A percentile compares a stretch with the other conserved stretches of the same genome.
Evolutionary conservation across 2,113 vertebrate genomes (phyloP).

Genomic region (Anser brachyrhynchus): DNA sequence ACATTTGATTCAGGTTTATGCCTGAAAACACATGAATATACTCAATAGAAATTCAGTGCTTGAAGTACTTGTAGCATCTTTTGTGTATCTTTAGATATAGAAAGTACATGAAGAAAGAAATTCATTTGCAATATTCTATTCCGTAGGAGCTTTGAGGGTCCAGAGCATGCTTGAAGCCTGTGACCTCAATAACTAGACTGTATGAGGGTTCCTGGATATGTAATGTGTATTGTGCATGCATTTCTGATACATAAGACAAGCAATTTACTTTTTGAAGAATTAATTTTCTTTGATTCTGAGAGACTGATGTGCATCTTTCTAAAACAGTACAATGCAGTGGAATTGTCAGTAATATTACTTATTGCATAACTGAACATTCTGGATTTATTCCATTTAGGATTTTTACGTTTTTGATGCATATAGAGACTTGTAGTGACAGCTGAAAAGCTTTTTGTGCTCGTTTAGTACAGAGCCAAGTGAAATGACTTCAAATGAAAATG

Average conservation of each 20-base stretch:
- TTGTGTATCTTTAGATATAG: background rate
- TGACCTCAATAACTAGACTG: background rate
- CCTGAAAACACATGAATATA: background rate
- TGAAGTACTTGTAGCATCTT: background rate
- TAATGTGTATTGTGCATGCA: fast-evolving
- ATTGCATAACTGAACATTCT: background rate
- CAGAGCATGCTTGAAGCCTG: background rate
- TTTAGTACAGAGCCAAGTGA: background rate
- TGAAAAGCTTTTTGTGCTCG: background rate
- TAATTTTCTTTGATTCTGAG: background rate
- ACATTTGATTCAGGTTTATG: background rate
- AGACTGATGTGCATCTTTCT: background rate
- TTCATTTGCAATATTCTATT: background rate
- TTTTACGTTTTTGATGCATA: background rate
- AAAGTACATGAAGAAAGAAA: background rate
- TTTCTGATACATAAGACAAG: background rate
- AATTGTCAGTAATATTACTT: background rate
- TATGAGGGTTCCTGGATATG: background rate
- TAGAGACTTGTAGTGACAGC: background rate
- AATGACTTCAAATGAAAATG: background rate
- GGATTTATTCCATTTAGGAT: background rate
- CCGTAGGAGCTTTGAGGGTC: background rate
- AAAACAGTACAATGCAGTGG: background rate
- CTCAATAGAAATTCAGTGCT: background rate
- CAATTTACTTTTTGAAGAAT: background rate